Evolutionary conservation across 2,113 vertebrate species (phyloP).

Genomic region (Phainopepla nitens): DNA sequence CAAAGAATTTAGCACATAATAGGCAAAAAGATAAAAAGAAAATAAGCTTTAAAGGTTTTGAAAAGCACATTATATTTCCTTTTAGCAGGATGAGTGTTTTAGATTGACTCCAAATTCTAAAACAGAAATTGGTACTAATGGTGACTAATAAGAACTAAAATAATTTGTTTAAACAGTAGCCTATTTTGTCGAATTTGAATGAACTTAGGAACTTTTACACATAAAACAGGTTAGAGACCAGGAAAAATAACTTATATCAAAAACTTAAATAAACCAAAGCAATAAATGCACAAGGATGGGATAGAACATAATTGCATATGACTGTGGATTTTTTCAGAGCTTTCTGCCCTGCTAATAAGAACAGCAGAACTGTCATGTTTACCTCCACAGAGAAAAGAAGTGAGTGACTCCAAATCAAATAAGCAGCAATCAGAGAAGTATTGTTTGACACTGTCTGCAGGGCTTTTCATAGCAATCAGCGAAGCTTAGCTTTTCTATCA

Average conservation of each 20-base stretch:
- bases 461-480: neutral
- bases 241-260: neutral
- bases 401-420: neutral
- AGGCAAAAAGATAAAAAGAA: neutral
- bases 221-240: neutral
- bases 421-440: neutral
- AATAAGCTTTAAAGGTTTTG: neutral
- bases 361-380: neutral
- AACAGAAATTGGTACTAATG: neutral
- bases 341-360: neutral
- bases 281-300: neutral
- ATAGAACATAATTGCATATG: neutral
- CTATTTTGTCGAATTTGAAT: neutral
- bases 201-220: neutral
- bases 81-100: neutral
- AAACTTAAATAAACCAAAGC: neutral
- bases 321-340: neutral
- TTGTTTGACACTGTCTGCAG: neutral
- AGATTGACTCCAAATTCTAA: neutral
- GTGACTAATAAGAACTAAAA: neutral
- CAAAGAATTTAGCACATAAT: neutral
- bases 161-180: no score
- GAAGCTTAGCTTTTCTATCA: neutral
- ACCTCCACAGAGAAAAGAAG: neutral
- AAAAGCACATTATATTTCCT: neutral